Evolutionary conservation across 2,113 vertebrate species (phyloP).

Genomic region (Egretta garzetta): DNA sequence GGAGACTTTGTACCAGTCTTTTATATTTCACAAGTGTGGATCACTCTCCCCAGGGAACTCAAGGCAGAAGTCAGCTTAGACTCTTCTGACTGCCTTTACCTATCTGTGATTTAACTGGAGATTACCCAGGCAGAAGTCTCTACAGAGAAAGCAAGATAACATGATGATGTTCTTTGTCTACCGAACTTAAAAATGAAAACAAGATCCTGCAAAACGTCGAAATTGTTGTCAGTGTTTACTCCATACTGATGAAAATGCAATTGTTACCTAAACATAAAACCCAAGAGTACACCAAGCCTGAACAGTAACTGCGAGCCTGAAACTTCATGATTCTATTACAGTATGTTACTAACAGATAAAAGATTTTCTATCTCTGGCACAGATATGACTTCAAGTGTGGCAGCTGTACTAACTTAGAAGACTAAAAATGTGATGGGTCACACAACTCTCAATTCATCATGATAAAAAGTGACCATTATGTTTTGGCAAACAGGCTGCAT

Average conservation of each 20-base stretch:
- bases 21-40: neutral
- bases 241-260: neutral
- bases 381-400: neutral
- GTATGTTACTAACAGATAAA: neutral
- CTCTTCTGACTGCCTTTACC: neutral
- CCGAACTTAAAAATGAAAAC: neutral
- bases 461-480: neutral
- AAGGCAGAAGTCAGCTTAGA: neutral
- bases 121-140: neutral
- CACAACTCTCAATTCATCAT: neutral
- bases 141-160: neutral
- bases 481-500: neutral
- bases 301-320: neutral
- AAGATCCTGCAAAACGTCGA: neutral
- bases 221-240: neutral
- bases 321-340: neutral
- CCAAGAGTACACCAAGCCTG: neutral
- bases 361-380: neutral
- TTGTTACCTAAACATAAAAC: neutral
- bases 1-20: neutral
- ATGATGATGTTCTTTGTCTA: neutral
- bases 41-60: neutral
- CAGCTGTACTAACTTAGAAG: neutral
- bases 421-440: neutral
- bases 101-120: neutral